A percentile compares a stretch with the other conserved stretches of the same genome.
Conservation (phyloP, 2,113 vertebrate species). For the Anhinga anhinga region DNA sequence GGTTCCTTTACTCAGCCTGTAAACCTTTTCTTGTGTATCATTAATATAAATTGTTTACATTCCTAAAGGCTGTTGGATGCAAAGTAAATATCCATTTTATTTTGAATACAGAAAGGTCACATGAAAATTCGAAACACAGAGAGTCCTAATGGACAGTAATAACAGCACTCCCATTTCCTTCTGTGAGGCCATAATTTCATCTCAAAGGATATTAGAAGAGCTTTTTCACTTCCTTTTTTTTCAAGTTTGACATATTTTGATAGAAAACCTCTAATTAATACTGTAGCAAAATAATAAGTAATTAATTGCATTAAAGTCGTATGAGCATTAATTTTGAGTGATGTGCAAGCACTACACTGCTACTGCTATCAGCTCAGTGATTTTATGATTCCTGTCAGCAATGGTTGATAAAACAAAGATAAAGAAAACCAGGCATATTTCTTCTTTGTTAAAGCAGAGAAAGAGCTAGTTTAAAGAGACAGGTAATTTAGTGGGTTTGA, state of each 20-base stretch:
- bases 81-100: neutral
- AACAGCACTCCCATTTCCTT: neutral
- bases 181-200: neutral
- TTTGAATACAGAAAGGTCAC: neutral
- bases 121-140: neutral
- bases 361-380: neutral
- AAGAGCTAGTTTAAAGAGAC: neutral
- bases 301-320: slow-evolving; percentile 5
- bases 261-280: neutral
- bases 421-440: neutral
- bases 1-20: neutral
- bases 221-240: neutral
- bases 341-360: neutral
- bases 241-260: neutral
- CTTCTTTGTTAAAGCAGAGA: neutral
- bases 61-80: neutral
- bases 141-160: neutral
- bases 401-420: slow-evolving; percentile 11
- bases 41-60: neutral
- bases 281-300: neutral
- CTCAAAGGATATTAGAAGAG: neutral
- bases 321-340: slow-evolving; percentile 5
- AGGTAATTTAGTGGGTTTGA: neutral
- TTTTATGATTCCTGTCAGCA: slow-evolving; percentile 42
- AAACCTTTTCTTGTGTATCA: neutral